Evolutionary conservation across 92 coral and sea anemone genomes (phyloP).

Genomic region (Porites rus): DNA sequence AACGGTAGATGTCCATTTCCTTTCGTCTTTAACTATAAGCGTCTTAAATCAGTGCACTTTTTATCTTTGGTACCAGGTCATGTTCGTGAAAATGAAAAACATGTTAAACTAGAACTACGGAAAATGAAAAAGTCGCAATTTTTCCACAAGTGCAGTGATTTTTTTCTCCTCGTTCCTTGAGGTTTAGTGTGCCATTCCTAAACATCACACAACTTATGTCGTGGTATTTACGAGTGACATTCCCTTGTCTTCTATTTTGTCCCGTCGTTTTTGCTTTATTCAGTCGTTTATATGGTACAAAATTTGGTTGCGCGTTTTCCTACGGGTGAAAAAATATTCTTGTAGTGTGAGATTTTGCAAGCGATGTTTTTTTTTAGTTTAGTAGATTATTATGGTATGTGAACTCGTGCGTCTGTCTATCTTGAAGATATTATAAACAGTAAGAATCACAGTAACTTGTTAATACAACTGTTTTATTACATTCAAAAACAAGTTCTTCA

Average conservation of each 20-base stretch:
- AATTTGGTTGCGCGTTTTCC: background rate
- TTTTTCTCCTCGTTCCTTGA: conserved; percentile 13
- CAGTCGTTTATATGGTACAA: background rate
- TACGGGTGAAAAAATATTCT: background rate
- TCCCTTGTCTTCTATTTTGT: conserved; percentile 12
- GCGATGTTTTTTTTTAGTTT: background rate
- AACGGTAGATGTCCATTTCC: conserved; percentile 42
- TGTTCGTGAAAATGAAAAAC: conserved; percentile 26
- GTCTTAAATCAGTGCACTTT: no score
- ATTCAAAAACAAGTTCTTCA: background rate
- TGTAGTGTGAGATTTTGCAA: background rate
- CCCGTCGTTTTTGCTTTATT: background rate
- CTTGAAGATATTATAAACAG: conserved; percentile 1
- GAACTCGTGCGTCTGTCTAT: background rate
- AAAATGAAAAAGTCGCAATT: conserved; percentile 37
- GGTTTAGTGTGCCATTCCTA: conserved; percentile 47
- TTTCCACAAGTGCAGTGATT: conserved; percentile 43
- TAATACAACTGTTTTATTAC: conserved; percentile 4
- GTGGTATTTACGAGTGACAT: conserved; percentile 38
- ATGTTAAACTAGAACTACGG: background rate
- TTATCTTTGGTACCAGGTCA: background rate
- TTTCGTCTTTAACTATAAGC: background rate
- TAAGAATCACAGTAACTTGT: conserved; percentile 6
- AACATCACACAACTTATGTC: conserved; percentile 41
- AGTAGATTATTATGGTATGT: conserved; percentile 28